A percentile compares a stretch with the other conserved stretches of the same genome.
Evolutionary conservation across 92 coral and sea anemone species (phyloP).

Genomic region (Epizoanthus fatuus): DNA sequence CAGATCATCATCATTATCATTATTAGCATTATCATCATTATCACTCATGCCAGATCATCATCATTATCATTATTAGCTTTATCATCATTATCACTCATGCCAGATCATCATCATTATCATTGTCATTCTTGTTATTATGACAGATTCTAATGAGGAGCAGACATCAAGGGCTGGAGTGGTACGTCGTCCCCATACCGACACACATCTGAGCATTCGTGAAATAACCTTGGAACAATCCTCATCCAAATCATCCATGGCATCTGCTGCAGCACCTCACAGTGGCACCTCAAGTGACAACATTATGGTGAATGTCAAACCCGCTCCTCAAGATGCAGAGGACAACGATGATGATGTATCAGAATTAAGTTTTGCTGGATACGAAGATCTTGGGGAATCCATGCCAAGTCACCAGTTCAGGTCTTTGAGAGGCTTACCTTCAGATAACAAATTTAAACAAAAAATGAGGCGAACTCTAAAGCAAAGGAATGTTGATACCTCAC

Average conservation of each 20-base stretch:
- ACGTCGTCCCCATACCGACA: background rate
- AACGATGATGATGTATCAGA: conserved; percentile 62
- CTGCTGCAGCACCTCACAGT: background rate
- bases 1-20: too few species aligned
- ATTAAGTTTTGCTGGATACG: conserved; percentile 44
- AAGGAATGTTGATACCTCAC: conserved; percentile 49
- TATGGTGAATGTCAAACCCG: conserved; percentile 61
- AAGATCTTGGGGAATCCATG: conserved; percentile 64
- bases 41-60: background rate
- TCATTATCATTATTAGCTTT: background rate
- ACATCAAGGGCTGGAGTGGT: background rate
- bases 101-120: background rate
- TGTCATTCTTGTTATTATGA: background rate
- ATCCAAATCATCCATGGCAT: background rate
- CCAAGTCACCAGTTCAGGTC: conserved; percentile 87
- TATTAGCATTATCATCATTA: too few species aligned
- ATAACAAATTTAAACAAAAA: conserved; percentile 78
- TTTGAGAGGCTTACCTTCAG: conserved; percentile 87
- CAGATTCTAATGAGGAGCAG: conserved; percentile 25
- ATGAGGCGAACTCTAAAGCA: conserved; percentile 71
- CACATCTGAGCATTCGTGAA: conserved; percentile 4
- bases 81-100: background rate
- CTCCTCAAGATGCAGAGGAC: conserved; percentile 17
- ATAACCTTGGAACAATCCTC: conserved; percentile 3
- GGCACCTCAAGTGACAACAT: conserved; percentile 33